Evolutionary conservation across 2,797 vertebrate genomes (phyloP).

Genomic region (Synaphobranchus kaupii): DNA sequence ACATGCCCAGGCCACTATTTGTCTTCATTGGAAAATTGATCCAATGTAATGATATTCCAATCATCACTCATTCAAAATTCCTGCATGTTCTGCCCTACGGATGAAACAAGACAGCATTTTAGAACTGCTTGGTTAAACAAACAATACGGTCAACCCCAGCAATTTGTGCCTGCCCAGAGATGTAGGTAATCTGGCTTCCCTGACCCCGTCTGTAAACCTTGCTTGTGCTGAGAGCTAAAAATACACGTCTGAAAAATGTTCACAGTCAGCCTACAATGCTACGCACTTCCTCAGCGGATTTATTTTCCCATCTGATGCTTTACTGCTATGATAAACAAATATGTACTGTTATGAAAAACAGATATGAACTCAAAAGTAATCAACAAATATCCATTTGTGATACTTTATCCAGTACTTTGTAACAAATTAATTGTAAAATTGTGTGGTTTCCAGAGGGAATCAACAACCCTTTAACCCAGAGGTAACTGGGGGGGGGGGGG

Average conservation of each 20-base stretch:
- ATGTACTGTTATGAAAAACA: background rate
- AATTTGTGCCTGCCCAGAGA: background rate
- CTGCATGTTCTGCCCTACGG: background rate
- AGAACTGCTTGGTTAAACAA: background rate
- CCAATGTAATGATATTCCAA: background rate
- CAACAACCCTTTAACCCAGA: too few relatives aligned
- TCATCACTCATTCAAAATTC: background rate
- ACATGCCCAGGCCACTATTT: background rate
- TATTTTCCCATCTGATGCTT: background rate
- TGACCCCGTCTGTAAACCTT: background rate
- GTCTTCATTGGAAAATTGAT: background rate
- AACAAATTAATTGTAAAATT: too few relatives aligned
- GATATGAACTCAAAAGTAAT: too few relatives aligned
- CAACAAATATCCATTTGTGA: too few relatives aligned
- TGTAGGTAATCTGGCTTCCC: background rate
- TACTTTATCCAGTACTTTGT: too few relatives aligned
- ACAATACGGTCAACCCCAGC: background rate
- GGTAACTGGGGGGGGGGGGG: too few relatives aligned
- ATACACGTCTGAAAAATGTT: background rate
- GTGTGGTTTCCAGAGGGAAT: too few relatives aligned
- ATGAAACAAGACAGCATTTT: background rate
- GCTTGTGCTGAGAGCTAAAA: background rate
- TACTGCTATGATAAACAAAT: background rate
- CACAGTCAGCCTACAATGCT: background rate
- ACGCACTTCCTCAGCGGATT: background rate